Percentiles rank a stretch among this genome's conserved stretches.
Conservation (phyloP, 2,888 invertebrate genomes). For the Dryobota labecula region DNA sequence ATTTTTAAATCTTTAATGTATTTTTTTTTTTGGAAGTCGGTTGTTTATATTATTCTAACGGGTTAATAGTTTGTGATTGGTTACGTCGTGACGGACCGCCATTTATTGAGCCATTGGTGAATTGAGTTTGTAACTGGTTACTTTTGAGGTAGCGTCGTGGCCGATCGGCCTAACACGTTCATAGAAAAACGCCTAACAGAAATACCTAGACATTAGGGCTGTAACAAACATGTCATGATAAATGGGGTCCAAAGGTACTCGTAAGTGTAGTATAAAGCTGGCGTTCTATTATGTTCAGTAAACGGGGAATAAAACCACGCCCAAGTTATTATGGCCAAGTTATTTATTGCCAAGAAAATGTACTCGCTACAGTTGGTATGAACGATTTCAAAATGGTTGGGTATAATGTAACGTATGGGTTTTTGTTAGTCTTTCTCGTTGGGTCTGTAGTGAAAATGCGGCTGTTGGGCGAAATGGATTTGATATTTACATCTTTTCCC, state of each 20-base stretch:
- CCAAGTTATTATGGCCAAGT: conserved; percentile 61
- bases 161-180: not conserved
- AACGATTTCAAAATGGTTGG: conserved; percentile 46
- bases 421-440: conserved; percentile 8
- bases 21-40: no score
- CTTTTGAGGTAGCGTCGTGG: not conserved
- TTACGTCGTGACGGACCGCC: not conserved
- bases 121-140: not conserved
- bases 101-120: not conserved
- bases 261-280: conserved; percentile 40
- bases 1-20: no score
- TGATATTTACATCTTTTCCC: not conserved
- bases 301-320: conserved; percentile 59
- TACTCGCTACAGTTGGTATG: conserved; percentile 56
- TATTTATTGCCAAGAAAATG: conserved; percentile 63
- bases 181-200: conserved; percentile 2
- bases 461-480: not conserved
- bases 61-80: not conserved
- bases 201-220: conserved; percentile 36
- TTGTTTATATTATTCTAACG: no score
- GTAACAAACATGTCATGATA: conserved; percentile 49
- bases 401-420: conserved; percentile 30
- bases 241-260: conserved; percentile 58
- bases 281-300: conserved; percentile 58
- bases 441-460: conserved; percentile 8